Evolutionary conservation across 2,888 invertebrate genomes (phyloP).

Genomic region (Polydesmus complanatus): DNA sequence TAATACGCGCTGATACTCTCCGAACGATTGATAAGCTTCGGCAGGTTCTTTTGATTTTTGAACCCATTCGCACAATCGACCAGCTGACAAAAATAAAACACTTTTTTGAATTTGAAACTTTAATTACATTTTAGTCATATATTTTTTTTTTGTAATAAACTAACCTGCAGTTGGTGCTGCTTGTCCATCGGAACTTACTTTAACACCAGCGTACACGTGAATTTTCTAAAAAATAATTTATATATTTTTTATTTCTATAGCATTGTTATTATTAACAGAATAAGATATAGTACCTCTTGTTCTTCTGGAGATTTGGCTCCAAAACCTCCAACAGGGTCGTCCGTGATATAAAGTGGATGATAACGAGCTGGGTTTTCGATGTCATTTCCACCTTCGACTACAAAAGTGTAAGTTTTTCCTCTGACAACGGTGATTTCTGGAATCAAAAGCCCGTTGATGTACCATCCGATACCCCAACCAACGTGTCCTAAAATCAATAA

Average conservation of each 20-base stretch:
- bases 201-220: conserved; percentile 67
- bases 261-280: background rate
- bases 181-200: conserved; percentile 51
- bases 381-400: conserved; percentile 71
- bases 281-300: conserved; percentile 46
- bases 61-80: conserved; percentile 77
- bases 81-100: conserved; percentile 35
- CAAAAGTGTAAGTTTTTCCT: conserved; percentile 70
- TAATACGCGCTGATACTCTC: conserved; percentile 72
- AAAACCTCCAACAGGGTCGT: conserved; percentile 81
- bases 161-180: conserved; percentile 50
- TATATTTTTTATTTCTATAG: too few species aligned
- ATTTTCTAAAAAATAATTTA: conserved; percentile 44
- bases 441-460: conserved; percentile 75
- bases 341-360: conserved; percentile 81
- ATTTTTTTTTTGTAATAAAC: conserved; percentile 7
- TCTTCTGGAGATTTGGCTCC: conserved; percentile 68
- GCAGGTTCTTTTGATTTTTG: conserved; percentile 45
- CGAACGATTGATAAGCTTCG: conserved; percentile 73
- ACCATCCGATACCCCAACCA: conserved; percentile 88
- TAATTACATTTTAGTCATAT: too few species aligned
- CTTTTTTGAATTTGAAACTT: too few species aligned
- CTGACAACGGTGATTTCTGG: conserved; percentile 79
- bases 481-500: conserved; percentile 52
- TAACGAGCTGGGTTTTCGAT: conserved; percentile 64